A percentile compares a stretch with the other conserved stretches of the same genome.
phyloP scores from a whole-genome alignment of 2,797 vertebrate genomes.

The Oreochromis grahami region DNA sequence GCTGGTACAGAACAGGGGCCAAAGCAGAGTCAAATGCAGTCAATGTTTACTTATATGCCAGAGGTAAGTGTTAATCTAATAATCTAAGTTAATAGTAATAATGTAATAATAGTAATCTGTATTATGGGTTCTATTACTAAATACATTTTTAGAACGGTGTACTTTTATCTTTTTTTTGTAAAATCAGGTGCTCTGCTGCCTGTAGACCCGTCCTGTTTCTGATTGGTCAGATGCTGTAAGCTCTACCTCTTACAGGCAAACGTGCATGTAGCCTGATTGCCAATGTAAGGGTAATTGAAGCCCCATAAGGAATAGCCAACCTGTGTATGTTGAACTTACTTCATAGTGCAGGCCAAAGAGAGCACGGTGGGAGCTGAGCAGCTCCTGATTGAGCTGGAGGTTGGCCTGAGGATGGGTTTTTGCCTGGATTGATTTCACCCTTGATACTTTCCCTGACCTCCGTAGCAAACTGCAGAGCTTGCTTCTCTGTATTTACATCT shows the following conservation, averaged over 20 bases:
- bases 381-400: not conserved
- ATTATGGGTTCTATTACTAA: accelerated
- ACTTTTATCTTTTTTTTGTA: not conserved
- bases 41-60: constrained; percentile 83
- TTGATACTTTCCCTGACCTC: not conserved
- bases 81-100: not conserved
- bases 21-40: constrained; percentile 74
- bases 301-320: not conserved
- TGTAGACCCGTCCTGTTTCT: no score
- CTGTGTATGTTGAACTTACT: accelerated
- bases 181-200: no score
- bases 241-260: not conserved
- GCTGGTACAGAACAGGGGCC: constrained; percentile 83
- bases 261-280: not conserved
- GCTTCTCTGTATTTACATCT: not conserved
- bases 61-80: constrained; percentile 67
- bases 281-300: accelerated
- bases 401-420: not conserved
- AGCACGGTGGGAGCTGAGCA: not conserved
- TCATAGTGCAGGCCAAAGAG: not conserved
- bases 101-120: not conserved
- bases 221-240: not conserved
- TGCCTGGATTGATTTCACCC: not conserved
- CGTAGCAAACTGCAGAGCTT: not conserved
- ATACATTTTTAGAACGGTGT: no score